These are phyloP conservation scores for Sminthopsis crassicaudata DNA, from an alignment of 2,113 vertebrate genomes.

Conservation along the genomic window DNA sequence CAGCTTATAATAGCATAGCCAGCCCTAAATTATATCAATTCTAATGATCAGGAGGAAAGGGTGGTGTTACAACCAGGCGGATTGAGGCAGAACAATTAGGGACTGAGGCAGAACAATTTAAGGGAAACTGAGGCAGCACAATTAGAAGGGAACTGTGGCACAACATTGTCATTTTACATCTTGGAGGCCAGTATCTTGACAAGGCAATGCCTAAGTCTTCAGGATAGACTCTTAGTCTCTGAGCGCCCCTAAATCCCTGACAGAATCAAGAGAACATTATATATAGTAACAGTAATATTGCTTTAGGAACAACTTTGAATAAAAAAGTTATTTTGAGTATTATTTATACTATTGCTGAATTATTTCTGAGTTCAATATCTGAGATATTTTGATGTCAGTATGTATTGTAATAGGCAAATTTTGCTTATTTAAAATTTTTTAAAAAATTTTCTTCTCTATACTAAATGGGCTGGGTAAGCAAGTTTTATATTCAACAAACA, in stretches of 20 bases:
- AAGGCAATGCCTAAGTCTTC: not conserved
- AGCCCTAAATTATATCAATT: not conserved
- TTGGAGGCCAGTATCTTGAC: not conserved
- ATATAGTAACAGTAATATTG: not conserved
- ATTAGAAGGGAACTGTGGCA: no score
- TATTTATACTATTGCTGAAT: not conserved
- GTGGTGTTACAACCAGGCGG: no score
- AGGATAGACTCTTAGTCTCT: no score
- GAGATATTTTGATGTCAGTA: not conserved
- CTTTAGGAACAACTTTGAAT: not conserved
- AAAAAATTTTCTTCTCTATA: not conserved
- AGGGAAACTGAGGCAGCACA: no score
- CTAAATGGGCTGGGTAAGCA: not conserved
- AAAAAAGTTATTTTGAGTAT: not conserved
- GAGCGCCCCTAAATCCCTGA: no score
- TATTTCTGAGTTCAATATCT: not conserved
- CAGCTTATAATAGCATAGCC: not conserved
- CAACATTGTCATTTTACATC: not conserved
- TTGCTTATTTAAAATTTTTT: not conserved
- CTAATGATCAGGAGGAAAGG: no score
- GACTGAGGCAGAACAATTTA: no score
- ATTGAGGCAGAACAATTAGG: no score
- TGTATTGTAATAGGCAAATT: not conserved
- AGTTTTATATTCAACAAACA: not conserved
- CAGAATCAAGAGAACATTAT: not conserved